These are phyloP conservation scores for Drosophila leonis DNA, from an alignment of 2,888 invertebrate genomes.

Conservation along the genomic window DNA sequence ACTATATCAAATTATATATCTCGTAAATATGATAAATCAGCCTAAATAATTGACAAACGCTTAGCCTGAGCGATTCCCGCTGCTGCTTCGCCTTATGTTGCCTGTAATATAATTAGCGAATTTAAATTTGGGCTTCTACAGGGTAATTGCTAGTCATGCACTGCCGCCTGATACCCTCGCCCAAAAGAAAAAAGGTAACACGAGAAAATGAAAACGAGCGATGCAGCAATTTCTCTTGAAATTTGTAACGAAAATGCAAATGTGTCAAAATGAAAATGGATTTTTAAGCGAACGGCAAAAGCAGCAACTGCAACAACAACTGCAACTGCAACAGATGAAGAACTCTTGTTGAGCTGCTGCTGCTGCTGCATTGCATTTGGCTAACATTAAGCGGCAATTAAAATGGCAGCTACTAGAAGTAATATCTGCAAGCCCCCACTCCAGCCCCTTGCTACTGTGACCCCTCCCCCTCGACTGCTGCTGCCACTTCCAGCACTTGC, in stretches of 20 bases:
- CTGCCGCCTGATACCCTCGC: not conserved
- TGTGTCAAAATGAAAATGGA: constrained; percentile 71
- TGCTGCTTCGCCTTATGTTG: too few species aligned
- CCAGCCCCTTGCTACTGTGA: too few species aligned
- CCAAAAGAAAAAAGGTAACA: not conserved
- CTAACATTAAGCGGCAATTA: constrained; percentile 64
- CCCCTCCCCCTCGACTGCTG: not conserved
- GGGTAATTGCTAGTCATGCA: constrained; percentile 1
- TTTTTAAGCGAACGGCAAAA: constrained; percentile 51
- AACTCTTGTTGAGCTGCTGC: constrained; percentile 30
- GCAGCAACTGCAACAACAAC: constrained; percentile 13
- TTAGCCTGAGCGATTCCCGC: too few species aligned
- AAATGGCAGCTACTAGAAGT: constrained; percentile 48
- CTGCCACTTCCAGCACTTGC: constrained; percentile 7
- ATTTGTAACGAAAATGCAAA: constrained; percentile 63
- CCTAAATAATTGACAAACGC: too few species aligned
- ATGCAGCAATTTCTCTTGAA: constrained; percentile 55
- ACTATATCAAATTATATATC: too few species aligned
- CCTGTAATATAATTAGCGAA: not conserved
- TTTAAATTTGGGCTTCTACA: not conserved
- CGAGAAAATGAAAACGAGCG: constrained; percentile 39
- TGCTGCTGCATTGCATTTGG: constrained; percentile 45
- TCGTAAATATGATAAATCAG: too few species aligned
- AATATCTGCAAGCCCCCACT: constrained; percentile 14
- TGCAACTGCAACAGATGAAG: constrained; percentile 12